phyloP scores from a whole-genome alignment of 1,140 invertebrate species.

The Trinorchestia longiramus region DNA sequence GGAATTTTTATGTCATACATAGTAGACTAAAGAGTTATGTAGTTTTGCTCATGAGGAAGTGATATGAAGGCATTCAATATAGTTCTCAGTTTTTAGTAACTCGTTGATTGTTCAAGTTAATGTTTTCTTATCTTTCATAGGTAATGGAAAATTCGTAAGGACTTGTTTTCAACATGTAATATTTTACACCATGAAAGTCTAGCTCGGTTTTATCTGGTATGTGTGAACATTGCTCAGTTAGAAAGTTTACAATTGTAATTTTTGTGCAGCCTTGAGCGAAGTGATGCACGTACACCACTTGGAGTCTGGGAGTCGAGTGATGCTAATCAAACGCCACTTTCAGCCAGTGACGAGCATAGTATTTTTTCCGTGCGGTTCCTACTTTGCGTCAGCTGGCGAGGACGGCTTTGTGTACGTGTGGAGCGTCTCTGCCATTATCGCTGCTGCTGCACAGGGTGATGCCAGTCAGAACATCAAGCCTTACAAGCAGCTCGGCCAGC shows the following conservation, averaged over 20 bases:
- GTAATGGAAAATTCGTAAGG: too few species aligned
- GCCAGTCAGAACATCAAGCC: constrained; percentile 12
- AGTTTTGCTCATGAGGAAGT: too few species aligned
- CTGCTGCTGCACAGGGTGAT: background rate
- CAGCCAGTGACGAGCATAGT: constrained; percentile 20
- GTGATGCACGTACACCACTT: constrained; percentile 41
- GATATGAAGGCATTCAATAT: too few species aligned
- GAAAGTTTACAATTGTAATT: background rate
- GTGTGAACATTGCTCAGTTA: background rate
- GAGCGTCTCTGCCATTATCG: background rate
- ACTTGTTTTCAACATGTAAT: background rate
- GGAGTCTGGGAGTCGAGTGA: constrained; percentile 41
- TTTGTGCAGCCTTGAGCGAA: background rate
- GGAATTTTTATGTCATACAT: too few species aligned
- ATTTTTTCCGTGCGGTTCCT: background rate
- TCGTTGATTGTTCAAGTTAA: too few species aligned
- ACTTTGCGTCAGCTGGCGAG: constrained; percentile 29
- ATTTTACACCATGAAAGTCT: background rate
- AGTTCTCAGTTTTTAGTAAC: too few species aligned
- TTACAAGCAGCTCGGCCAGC: constrained; percentile 33
- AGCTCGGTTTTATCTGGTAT: background rate
- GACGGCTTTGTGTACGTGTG: constrained; percentile 50
- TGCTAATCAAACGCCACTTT: background rate
- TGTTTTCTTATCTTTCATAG: too few species aligned
- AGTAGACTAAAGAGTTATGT: too few species aligned